Evolutionary conservation across 2,888 invertebrate genomes (phyloP), one percentile per base, ranked within the genome.

Genomic region (Lamproptera curius): DNA sequence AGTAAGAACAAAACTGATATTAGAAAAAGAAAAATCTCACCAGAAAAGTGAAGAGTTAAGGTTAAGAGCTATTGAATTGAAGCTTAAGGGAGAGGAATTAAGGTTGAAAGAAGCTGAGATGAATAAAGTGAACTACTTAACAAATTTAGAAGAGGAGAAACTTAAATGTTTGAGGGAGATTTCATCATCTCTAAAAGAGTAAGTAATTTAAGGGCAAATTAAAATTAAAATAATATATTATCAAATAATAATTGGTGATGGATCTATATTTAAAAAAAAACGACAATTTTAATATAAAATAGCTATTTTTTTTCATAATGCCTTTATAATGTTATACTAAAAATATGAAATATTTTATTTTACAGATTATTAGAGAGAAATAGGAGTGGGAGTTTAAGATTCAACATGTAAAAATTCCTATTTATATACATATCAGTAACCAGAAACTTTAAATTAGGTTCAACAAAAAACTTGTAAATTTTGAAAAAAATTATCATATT

Each of bases 91-190:
- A 55, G 71, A 72, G 34, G 72, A 72, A 36, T 55, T 72, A 44
- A 63, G 59, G 57, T 46, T 71, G 44, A 69, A 71, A 42, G 73
- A 72, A 52, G 59, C 62, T 4, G 73, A 72, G 47, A 72, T 72
- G 65, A 68, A 67, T 35, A 72, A 72, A 59, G 65, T 72, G 3
- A 72, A 70, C 20, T 65, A 69, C 51, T 55, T 71, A 33, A 71
- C 70, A 10, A 69, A 56, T 42, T 58, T 72, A 42, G 72, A 72
- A 41, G 72, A 72, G 20, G 72, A 72, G 43, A 72, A 72, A 54
- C 42, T 72, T 0, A 72, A 69, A 35, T 71, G 67, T 53, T 72
- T 71, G 51, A 63, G 54, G 54, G 72, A 72, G 17, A 70, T 72
- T 53, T 65, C 69, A 11, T 39, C 63, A 16, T 64, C 62, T 37